These are phyloP conservation scores for Microctonus brassicae DNA, from an alignment of 2,888 invertebrate genomes.

Conservation along the genomic window DNA sequence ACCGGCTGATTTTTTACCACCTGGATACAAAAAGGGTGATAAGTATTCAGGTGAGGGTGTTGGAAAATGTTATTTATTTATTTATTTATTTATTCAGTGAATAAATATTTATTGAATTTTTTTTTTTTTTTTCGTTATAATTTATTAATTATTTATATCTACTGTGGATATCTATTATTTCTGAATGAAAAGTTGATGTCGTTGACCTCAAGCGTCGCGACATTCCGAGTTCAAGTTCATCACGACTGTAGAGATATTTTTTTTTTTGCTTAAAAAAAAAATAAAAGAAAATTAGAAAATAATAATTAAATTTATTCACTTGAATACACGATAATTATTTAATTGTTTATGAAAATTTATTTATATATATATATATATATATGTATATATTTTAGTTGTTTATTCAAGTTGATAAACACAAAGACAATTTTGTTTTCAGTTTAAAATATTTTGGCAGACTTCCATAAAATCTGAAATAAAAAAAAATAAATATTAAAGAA, in stretches of 20 bases:
- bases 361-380: too few species aligned
- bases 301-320: neutral
- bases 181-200: conserved; percentile 15
- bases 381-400: too few species aligned
- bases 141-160: neutral
- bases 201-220: conserved; percentile 48
- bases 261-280: neutral
- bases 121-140: neutral
- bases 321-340: too few species aligned
- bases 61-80: neutral
- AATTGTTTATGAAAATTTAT: too few species aligned
- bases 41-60: conserved; percentile 61
- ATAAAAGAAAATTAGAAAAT: neutral
- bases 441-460: too few species aligned
- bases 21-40: conserved; percentile 72
- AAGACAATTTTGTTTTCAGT: too few species aligned
- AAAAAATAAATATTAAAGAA: too few species aligned
- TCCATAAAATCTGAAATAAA: too few species aligned
- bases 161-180: neutral
- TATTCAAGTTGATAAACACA: too few species aligned
- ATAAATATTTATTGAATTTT: neutral
- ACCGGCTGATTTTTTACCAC: conserved; percentile 77
- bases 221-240: conserved; percentile 52
- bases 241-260: conserved; percentile 18
- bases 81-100: neutral